These are phyloP conservation scores for Stenchaetothrips biformis DNA, from an alignment of 2,888 invertebrate genomes.

Conservation along the genomic window DNA sequence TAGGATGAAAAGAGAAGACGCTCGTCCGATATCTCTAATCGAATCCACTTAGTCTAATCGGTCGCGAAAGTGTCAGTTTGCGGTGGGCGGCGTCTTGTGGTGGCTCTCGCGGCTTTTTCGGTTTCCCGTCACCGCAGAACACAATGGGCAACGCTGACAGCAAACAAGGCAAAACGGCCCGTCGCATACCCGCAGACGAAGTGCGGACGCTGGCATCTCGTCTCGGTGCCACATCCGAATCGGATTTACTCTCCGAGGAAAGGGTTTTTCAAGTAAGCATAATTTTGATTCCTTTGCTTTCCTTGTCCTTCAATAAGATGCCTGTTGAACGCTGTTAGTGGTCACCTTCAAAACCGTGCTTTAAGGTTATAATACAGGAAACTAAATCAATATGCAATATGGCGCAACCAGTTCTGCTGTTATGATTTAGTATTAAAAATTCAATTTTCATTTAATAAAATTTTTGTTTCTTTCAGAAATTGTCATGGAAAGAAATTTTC, in stretches of 20 bases:
- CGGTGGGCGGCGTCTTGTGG: not conserved
- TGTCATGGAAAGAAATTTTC: not conserved
- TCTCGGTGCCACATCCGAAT: not conserved
- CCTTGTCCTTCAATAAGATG: not conserved
- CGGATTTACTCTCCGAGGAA: not conserved
- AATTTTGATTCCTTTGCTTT: not conserved
- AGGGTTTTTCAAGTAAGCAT: not conserved
- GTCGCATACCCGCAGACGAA: not conserved
- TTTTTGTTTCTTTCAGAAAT: not conserved
- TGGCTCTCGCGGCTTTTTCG: not conserved
- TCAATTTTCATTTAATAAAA: not conserved
- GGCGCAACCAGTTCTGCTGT: not conserved
- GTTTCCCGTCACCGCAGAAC: not conserved
- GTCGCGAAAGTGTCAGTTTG: not conserved
- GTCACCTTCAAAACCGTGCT: not conserved
- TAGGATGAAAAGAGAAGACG: not conserved
- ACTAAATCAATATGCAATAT: not conserved
- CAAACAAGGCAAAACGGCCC: not conserved
- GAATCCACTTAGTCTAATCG: not conserved
- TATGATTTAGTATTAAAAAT: not conserved
- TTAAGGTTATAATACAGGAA: not conserved
- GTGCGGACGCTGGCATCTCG: not conserved
- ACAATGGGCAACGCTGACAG: not conserved
- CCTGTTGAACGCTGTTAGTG: not conserved
- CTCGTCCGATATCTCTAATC: not conserved